A percentile compares a stretch with the other conserved stretches of the same genome.
Evolutionary conservation across 2,113 vertebrate genomes (phyloP).

Genomic region (Progne subis): DNA sequence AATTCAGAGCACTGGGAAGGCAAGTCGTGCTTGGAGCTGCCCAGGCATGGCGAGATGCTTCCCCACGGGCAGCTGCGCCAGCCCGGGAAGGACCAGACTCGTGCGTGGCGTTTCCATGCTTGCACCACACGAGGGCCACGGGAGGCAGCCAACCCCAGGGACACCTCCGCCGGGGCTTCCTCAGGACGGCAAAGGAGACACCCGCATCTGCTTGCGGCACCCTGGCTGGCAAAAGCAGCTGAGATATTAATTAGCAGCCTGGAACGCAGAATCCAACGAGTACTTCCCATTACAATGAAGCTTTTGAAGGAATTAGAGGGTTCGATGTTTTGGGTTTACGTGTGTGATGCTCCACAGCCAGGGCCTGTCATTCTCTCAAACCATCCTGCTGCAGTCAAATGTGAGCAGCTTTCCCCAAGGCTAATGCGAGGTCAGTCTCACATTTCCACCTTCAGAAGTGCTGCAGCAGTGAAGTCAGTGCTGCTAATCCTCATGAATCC

Average conservation of each 20-base stretch:
- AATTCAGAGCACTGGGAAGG: background rate
- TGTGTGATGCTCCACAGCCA: background rate
- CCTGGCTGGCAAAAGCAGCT: background rate
- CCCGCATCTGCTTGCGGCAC: background rate
- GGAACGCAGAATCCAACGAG: background rate
- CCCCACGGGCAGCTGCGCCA: background rate
- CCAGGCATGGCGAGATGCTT: background rate
- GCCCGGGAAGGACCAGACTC: background rate
- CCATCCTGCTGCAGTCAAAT: background rate
- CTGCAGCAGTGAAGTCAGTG: background rate
- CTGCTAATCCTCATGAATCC: background rate
- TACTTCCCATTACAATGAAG: background rate
- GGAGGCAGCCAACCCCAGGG: background rate
- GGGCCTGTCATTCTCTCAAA: background rate
- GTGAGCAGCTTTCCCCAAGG: background rate
- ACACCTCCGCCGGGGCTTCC: background rate
- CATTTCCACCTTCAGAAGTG: background rate
- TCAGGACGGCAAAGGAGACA: background rate
- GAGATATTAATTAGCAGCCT: background rate
- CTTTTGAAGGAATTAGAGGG: background rate
- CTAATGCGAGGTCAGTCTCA: background rate
- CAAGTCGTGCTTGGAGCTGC: background rate
- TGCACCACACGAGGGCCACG: background rate
- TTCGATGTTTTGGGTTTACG: fast-evolving
- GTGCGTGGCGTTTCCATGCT: background rate